phyloP scores from a whole-genome alignment of 2,888 invertebrate species.

The Eupithecia tripunctaria region DNA sequence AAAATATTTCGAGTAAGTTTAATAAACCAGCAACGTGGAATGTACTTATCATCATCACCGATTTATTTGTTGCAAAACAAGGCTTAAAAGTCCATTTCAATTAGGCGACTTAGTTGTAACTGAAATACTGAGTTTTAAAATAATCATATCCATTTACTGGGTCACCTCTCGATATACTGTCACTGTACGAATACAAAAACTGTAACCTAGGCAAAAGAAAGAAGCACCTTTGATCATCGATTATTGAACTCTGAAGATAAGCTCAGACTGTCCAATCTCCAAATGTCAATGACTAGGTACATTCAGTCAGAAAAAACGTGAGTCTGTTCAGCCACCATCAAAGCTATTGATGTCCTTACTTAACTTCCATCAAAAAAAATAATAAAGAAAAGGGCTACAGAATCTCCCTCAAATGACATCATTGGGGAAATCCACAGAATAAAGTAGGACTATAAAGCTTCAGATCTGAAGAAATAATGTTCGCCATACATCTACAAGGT shows the following conservation, averaged over 20 bases:
- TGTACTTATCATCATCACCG: too few relatives aligned
- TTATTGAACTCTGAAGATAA: background rate
- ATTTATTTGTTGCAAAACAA: too few relatives aligned
- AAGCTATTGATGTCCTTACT: slow-evolving; percentile 32
- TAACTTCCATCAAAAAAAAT: slow-evolving; percentile 37
- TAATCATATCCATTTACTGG: too few relatives aligned
- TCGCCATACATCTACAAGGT: slow-evolving; percentile 78
- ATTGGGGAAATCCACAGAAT: slow-evolving; percentile 71
- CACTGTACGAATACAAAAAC: background rate
- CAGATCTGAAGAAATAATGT: slow-evolving; percentile 76
- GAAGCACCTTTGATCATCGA: background rate
- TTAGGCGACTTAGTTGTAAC: too few relatives aligned
- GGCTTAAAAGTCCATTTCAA: too few relatives aligned
- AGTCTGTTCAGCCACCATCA: slow-evolving; percentile 25
- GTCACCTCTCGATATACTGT: too few relatives aligned
- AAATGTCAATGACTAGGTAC: slow-evolving; percentile 10
- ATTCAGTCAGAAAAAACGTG: slow-evolving; percentile 21
- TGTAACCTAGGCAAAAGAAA: background rate
- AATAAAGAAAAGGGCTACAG: slow-evolving; percentile 41
- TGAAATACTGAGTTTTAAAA: too few relatives aligned
- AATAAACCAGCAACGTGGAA: too few relatives aligned
- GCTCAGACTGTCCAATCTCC: background rate
- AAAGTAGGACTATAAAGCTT: slow-evolving; percentile 50
- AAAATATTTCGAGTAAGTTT: too few relatives aligned
- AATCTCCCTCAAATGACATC: slow-evolving; percentile 59